Conservation (phyloP, 37 sponge, comb jelly and placozoan genomes). For the Diacarnus erythraeanus region DNA sequence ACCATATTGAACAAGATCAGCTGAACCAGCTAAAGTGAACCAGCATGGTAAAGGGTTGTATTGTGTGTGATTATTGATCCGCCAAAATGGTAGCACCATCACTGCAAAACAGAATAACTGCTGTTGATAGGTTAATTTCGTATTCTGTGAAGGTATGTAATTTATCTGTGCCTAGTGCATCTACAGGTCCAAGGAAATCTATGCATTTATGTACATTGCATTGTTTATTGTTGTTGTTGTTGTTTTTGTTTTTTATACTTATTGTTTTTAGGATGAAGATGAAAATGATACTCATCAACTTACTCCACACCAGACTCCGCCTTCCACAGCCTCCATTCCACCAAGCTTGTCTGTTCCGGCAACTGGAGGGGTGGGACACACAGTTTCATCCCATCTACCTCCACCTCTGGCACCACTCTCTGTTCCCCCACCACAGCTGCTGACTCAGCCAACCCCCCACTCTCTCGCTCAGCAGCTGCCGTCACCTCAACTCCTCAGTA, state of each 20-base stretch:
- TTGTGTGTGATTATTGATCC: too few relatives aligned
- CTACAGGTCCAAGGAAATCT: too few relatives aligned
- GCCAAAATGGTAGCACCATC: too few relatives aligned
- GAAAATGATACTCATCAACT: background rate
- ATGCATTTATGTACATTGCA: too few relatives aligned
- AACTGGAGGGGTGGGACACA: slow-evolving; percentile 8
- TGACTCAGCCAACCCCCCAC: background rate
- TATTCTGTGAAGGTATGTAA: too few relatives aligned
- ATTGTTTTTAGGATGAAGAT: background rate
- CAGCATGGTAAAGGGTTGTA: too few relatives aligned
- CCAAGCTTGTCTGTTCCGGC: background rate
- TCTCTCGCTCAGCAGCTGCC: background rate
- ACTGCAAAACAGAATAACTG: too few relatives aligned
- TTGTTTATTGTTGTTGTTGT: too few relatives aligned
- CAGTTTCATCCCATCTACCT: slow-evolving; percentile 2
- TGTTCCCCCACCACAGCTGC: background rate
- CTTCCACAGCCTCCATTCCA: slow-evolving; percentile 14
- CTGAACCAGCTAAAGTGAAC: too few relatives aligned
- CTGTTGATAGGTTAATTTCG: too few relatives aligned
- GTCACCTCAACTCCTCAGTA: background rate
- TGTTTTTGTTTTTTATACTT: background rate
- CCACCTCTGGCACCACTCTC: background rate
- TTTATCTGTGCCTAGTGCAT: too few relatives aligned
- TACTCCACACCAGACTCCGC: background rate
- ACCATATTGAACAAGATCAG: too few relatives aligned